These are phyloP conservation scores for Formica selysi DNA, from an alignment of 1,140 invertebrate genomes.

Conservation along the genomic window DNA sequence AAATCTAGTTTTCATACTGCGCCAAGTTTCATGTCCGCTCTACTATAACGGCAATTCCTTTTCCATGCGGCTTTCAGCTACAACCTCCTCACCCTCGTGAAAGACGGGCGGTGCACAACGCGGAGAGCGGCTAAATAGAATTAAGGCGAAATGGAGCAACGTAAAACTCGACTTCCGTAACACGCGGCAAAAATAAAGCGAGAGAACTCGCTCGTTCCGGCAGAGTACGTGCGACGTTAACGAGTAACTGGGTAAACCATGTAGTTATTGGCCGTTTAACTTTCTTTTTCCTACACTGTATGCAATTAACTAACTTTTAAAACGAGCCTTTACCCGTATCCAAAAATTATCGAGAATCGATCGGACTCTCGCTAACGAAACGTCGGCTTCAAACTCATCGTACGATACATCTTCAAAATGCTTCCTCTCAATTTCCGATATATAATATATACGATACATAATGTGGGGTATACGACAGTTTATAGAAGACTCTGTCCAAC, in stretches of 20 bases:
- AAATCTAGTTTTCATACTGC: constrained; percentile 45
- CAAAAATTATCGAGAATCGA: background rate
- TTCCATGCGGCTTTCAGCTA: background rate
- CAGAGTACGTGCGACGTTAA: constrained; percentile 28
- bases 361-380: background rate
- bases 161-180: constrained; percentile 54
- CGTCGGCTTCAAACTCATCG: background rate
- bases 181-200: constrained; percentile 1
- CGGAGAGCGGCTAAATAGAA: constrained; percentile 58
- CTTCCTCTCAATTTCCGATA: background rate
- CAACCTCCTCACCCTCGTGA: background rate
- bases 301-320: constrained; percentile 18
- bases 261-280: constrained; percentile 32
- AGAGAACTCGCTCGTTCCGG: background rate
- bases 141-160: constrained; percentile 67
- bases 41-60: constrained; percentile 28
- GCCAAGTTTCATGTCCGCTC: constrained; percentile 6
- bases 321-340: background rate
- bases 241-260: constrained; percentile 19
- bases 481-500: background rate
- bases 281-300: background rate
- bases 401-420: background rate
- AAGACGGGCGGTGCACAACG: background rate
- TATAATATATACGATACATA: no score
- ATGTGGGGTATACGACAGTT: background rate